Evolutionary conservation across 2,888 invertebrate species (phyloP).

Genomic region (Drosophila algonquin): DNA sequence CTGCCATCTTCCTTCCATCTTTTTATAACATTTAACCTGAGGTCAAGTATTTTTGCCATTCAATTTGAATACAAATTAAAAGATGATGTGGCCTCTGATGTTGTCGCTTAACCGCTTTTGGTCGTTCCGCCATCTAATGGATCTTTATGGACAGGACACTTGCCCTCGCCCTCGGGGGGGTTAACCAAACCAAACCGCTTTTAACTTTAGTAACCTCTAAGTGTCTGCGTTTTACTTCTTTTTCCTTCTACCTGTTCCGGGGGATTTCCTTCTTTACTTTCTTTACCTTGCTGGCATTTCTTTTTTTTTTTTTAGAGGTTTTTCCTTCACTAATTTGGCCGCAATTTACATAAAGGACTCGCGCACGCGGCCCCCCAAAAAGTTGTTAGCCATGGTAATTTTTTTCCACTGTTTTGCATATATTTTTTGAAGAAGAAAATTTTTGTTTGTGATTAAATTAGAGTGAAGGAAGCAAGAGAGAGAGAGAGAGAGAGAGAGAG

Average conservation of each 20-base stretch:
- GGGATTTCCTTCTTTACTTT: constrained; percentile 23
- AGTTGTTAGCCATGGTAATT: constrained; percentile 74
- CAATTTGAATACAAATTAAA: constrained; percentile 80
- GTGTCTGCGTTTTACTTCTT: constrained; percentile 26
- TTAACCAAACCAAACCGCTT: constrained; percentile 12
- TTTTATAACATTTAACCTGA: not conserved
- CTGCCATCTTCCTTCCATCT: constrained; percentile 47
- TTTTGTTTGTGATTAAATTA: constrained; percentile 62
- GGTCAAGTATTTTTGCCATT: constrained; percentile 46
- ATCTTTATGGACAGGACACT: constrained; percentile 68
- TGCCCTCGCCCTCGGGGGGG: constrained; percentile 44
- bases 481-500: not conserved
- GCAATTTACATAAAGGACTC: constrained; percentile 78
- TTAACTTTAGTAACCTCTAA: constrained; percentile 19
- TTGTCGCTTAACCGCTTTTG: constrained; percentile 53
- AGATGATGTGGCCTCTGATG: constrained; percentile 59
- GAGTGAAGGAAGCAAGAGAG: constrained; percentile 7
- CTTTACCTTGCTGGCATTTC: not conserved
- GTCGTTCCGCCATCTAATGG: constrained; percentile 66
- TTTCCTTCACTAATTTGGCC: constrained; percentile 67
- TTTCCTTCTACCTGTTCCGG: constrained; percentile 22
- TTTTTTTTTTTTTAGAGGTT: constrained; percentile 5
- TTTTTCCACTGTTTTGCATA: constrained; percentile 48
- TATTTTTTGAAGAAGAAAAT: constrained; percentile 31
- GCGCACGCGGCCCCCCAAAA: constrained; percentile 45